Percentiles rank a stretch among this genome's conserved stretches.
These are phyloP conservation scores for Apeira syringaria DNA, from an alignment of 2,888 invertebrate genomes.

Conservation along the genomic window DNA sequence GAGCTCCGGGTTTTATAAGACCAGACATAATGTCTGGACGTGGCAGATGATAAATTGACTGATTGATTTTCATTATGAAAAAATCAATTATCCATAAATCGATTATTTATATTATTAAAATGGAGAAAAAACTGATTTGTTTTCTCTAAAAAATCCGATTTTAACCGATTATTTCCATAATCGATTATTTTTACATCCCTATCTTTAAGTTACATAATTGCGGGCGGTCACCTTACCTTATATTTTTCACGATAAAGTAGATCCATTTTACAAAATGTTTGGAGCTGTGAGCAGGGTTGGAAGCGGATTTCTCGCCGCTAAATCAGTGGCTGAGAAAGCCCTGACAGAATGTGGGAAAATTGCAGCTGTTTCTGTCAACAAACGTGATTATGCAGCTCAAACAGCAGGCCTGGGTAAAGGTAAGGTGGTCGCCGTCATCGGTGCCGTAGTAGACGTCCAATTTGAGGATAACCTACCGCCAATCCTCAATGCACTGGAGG, in stretches of 20 bases:
- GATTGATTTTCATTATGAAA: too few species aligned
- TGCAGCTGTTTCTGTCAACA: constrained; percentile 64
- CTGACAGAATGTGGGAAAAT: constrained; percentile 84
- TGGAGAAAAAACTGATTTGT: too few species aligned
- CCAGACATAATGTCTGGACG: too few species aligned
- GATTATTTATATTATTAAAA: too few species aligned
- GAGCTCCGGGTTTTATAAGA: too few species aligned
- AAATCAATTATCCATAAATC: too few species aligned
- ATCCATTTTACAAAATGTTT: constrained; percentile 86
- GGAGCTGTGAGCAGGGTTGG: constrained; percentile 85
- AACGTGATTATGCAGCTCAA: constrained; percentile 72
- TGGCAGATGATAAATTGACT: too few species aligned
- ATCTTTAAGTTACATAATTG: constrained; percentile 69
- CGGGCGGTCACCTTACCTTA: constrained; percentile 49
- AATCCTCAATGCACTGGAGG: constrained; percentile 97
- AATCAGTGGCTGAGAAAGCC: constrained; percentile 83
- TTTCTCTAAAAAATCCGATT: too few species aligned
- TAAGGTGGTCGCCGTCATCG: constrained; percentile 96
- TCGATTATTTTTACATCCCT: too few species aligned
- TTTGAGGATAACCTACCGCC: constrained; percentile 96
- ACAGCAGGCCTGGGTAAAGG: constrained; percentile 77
- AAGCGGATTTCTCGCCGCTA: constrained; percentile 84
- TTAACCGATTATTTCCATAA: too few species aligned
- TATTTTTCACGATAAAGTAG: constrained; percentile 44
- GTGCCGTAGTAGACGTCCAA: constrained; percentile 99